Evolutionary conservation across 2,888 invertebrate species (phyloP).

Genomic region (Stegophylla sp.): DNA sequence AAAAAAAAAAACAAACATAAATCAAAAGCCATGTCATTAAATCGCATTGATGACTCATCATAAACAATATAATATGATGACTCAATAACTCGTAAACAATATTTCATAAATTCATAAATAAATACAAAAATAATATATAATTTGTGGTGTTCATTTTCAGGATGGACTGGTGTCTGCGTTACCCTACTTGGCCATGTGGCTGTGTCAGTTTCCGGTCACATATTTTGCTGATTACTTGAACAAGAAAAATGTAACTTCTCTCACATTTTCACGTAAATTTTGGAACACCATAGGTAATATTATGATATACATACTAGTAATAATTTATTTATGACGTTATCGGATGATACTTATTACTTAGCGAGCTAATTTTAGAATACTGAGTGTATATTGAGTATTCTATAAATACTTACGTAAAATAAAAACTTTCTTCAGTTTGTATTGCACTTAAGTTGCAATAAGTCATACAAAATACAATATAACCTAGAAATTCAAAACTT

Average conservation of each 20-base stretch:
- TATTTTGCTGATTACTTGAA: constrained; percentile 72
- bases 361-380: too few species aligned
- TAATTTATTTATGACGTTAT: background rate
- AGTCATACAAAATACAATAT: too few species aligned
- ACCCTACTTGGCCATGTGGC: constrained; percentile 77
- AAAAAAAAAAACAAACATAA: too few species aligned
- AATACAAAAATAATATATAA: background rate
- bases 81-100: background rate
- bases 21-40: background rate
- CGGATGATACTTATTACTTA: too few species aligned
- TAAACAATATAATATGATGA: too few species aligned
- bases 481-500: too few species aligned
- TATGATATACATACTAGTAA: background rate
- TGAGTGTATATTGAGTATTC: too few species aligned
- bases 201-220: constrained; percentile 76
- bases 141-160: constrained; percentile 34
- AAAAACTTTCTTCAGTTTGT: too few species aligned
- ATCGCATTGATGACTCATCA: background rate
- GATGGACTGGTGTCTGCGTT: constrained; percentile 72
- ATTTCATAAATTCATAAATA: background rate
- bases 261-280: constrained; percentile 71
- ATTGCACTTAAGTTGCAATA: too few species aligned
- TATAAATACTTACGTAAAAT: too few species aligned
- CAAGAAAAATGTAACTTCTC: constrained; percentile 67
- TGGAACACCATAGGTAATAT: constrained; percentile 69